Conservation (phyloP, 2,113 vertebrate genomes). For the Tretioscincus oriximinensis region DNA sequence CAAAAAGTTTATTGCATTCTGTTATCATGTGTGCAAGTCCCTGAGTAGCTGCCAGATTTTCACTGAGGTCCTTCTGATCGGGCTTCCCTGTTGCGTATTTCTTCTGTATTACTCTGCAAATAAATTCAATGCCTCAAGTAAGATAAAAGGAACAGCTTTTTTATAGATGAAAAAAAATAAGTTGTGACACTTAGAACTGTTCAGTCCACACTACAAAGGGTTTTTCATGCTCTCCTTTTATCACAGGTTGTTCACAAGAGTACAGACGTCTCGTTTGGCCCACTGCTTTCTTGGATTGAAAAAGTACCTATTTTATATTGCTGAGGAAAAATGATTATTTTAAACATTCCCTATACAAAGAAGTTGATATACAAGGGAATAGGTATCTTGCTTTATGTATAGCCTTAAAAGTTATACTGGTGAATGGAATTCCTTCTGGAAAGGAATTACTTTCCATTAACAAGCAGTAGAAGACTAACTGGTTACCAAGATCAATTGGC, state of each 20-base stretch:
- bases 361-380: constrained; percentile 21
- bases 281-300: no score
- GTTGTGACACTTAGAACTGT: constrained; percentile 27
- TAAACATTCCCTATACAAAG: constrained; percentile 19
- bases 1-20: constrained; percentile 92
- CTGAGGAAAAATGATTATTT: constrained; percentile 49
- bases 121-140: constrained; percentile 57
- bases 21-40: constrained; percentile 97
- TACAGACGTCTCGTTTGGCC: not conserved
- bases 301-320: constrained; percentile 29
- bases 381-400: not conserved
- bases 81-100: constrained; percentile 94
- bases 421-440: not conserved
- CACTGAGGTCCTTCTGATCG: constrained; percentile 96
- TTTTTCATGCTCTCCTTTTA: constrained; percentile 32
- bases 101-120: constrained; percentile 92
- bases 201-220: not conserved
- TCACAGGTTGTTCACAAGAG: constrained; percentile 24
- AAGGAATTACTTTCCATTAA: not conserved
- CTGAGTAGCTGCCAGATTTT: constrained; percentile 94
- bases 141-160: constrained; percentile 50
- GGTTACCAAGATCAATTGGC: no score
- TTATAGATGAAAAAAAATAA: constrained; percentile 49
- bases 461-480: no score
- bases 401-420: not conserved